Evolutionary conservation across 2,113 vertebrate genomes (phyloP).

Genomic region (Plectropomus leopardus): DNA sequence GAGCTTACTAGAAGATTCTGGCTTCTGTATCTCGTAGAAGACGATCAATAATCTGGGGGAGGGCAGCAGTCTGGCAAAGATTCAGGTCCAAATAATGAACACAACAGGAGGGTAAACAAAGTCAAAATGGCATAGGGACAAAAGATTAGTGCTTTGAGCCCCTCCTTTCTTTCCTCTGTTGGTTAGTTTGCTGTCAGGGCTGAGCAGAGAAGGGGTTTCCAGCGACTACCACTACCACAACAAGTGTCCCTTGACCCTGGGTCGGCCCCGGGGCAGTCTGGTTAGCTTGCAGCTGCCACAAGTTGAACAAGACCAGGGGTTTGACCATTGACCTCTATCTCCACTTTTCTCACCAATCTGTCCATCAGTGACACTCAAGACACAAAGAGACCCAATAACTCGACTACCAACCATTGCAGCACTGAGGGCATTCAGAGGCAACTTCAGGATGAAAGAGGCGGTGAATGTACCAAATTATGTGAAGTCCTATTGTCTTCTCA

Average conservation of each 20-base stretch:
- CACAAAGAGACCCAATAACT: conserved; percentile 74
- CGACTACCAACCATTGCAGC: conserved; percentile 21
- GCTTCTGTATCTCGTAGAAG: conserved; percentile 21
- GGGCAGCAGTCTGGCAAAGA: not conserved
- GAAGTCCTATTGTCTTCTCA: conserved; percentile 36
- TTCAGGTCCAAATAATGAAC: not conserved
- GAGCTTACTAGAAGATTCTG: conserved; percentile 16
- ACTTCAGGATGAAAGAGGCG: conserved; percentile 21
- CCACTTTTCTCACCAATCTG: conserved; percentile 61
- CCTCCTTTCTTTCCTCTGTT: not conserved
- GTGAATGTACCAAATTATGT: conserved; percentile 29
- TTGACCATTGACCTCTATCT: conserved; percentile 76
- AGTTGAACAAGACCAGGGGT: conserved; percentile 65
- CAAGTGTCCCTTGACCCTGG: conserved; percentile 25
- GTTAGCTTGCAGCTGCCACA: conserved; percentile 68
- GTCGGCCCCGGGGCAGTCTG: conserved; percentile 42
- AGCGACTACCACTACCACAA: not conserved
- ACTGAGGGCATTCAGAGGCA: conserved; percentile 32
- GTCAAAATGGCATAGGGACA: conserved; percentile 15
- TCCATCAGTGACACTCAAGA: conserved; percentile 29
- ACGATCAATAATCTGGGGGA: conserved; percentile 16
- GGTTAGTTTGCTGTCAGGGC: conserved; percentile 17
- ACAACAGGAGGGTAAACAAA: conserved; percentile 20
- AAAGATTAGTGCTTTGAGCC: not conserved
- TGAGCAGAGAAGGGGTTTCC: not conserved